phyloP scores from a whole-genome alignment of 2,888 invertebrate species.

The Ornithoptera priamus region DNA sequence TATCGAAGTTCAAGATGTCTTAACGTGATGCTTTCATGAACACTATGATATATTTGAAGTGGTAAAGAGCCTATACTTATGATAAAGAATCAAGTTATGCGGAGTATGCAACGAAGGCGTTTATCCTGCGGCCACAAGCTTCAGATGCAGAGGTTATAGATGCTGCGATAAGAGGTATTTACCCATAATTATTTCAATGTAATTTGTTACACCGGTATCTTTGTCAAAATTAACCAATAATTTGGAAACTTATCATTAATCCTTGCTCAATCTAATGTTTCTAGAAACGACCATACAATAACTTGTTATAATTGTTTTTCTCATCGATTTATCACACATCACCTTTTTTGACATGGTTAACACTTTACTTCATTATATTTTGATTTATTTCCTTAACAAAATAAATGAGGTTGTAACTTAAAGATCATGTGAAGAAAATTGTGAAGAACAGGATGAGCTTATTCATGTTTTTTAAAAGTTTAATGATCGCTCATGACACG shows the following conservation, averaged over 20 bases:
- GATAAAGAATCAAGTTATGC: too few relatives aligned
- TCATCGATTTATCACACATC: too few relatives aligned
- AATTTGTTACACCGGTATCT: neutral
- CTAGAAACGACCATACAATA: too few relatives aligned
- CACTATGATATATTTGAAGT: neutral
- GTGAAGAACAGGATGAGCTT: neutral
- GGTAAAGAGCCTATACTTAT: too few relatives aligned
- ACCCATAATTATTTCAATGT: neutral
- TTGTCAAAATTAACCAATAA: too few relatives aligned
- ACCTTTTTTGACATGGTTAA: too few relatives aligned
- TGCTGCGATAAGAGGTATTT: neutral
- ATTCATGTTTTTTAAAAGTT: constrained; percentile 19
- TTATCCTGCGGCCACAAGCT: neutral
- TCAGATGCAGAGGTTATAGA: neutral
- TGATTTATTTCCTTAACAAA: neutral
- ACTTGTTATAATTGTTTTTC: too few relatives aligned
- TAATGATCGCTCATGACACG: constrained; percentile 41
- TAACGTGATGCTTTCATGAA: neutral
- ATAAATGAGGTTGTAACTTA: neutral
- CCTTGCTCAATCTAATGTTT: too few relatives aligned
- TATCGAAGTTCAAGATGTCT: neutral
- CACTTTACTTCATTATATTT: too few relatives aligned
- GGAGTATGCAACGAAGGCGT: neutral
- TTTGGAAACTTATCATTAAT: too few relatives aligned
- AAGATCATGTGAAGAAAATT: neutral